Conservation (phyloP, 2,797 vertebrate species). For the Protosalanx chinensis region DNA sequence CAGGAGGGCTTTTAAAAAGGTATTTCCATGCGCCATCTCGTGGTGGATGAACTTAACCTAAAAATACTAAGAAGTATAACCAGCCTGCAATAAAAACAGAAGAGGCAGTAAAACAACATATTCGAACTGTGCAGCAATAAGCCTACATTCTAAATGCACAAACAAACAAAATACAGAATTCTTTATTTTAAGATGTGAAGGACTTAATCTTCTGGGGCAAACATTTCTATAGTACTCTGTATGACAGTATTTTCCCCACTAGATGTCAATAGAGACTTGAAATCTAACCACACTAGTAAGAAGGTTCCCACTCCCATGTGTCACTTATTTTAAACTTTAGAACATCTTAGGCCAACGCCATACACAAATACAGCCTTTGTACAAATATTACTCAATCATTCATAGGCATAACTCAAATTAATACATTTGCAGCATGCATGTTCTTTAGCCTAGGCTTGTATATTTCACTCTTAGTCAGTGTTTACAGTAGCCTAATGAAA, state of each 20-base stretch:
- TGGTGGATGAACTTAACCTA: conserved; percentile 7
- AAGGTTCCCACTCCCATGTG: neutral
- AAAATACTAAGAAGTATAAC: too few species aligned
- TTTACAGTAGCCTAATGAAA: too few species aligned
- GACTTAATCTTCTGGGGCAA: neutral
- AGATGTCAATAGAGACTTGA: conserved; percentile 11
- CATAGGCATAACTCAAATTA: too few species aligned
- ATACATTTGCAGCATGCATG: too few species aligned
- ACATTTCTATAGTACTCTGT: neutral
- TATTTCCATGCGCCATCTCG: conserved; percentile 24
- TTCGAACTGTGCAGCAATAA: neutral
- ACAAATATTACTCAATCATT: too few species aligned
- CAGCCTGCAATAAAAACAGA: neutral
- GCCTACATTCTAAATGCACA: neutral
- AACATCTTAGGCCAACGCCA: too few species aligned
- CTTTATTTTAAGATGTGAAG: neutral
- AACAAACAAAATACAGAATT: neutral
- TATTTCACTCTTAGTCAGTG: too few species aligned
- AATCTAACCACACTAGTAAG: too few species aligned
- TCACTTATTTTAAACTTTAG: too few species aligned
- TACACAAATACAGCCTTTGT: too few species aligned
- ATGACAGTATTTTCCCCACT: neutral
- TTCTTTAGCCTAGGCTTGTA: too few species aligned
- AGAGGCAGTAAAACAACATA: too few species aligned
- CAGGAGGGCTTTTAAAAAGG: neutral